Evolutionary conservation across 2,888 invertebrate genomes (phyloP).

Genomic region (Chaitophorus viminalis): DNA sequence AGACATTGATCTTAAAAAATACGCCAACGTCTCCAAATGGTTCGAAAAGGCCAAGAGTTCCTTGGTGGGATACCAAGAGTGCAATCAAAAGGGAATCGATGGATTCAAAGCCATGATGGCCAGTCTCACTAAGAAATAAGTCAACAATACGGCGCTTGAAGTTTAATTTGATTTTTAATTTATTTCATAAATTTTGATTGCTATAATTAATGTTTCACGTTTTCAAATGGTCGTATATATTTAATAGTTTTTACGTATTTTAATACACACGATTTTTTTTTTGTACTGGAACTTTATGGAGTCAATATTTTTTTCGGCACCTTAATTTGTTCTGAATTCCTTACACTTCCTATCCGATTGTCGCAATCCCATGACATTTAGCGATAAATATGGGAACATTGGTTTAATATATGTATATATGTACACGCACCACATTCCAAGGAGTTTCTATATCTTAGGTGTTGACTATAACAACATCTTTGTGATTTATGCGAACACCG

Average conservation of each 20-base stretch:
- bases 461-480: too few relatives aligned
- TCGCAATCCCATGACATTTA: too few relatives aligned
- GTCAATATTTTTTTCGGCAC: not conserved
- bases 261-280: slow-evolving; percentile 22
- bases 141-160: too few relatives aligned
- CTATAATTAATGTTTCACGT: slow-evolving; percentile 1
- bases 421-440: too few relatives aligned
- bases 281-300: not conserved
- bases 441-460: too few relatives aligned
- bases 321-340: not conserved
- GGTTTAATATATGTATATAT: too few relatives aligned
- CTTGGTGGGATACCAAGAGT: slow-evolving; percentile 72
- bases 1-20: slow-evolving; percentile 76
- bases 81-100: slow-evolving; percentile 66
- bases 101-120: slow-evolving; percentile 64
- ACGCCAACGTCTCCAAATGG: slow-evolving; percentile 76
- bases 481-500: too few relatives aligned
- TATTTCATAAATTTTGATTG: not conserved
- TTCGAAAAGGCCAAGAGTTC: slow-evolving; percentile 71
- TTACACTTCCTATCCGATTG: too few relatives aligned
- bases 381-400: too few relatives aligned
- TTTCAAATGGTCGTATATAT: not conserved
- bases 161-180: not conserved
- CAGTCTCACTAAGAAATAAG: slow-evolving; percentile 64
- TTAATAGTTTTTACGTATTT: slow-evolving; percentile 17